Evolutionary conservation across 2,797 vertebrate genomes (phyloP).

Genomic region (Carcharodon carcharias): DNA sequence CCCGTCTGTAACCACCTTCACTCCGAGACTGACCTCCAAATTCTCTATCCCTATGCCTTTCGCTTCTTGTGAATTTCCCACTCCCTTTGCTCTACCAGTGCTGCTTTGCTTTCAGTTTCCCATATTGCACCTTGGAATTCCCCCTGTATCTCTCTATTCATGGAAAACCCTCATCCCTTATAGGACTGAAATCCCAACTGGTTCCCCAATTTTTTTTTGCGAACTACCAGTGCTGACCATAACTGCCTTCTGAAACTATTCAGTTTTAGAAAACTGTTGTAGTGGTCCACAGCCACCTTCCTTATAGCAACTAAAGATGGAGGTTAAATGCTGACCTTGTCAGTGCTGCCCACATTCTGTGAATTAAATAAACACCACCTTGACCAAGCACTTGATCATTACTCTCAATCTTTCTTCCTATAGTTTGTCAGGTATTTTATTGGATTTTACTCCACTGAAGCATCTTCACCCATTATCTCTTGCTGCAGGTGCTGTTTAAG

Average conservation of each 20-base stretch:
- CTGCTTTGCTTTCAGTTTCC: too few relatives aligned
- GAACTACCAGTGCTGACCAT: background rate
- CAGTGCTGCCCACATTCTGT: background rate
- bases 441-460: too few relatives aligned
- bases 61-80: too few relatives aligned
- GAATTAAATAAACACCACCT: background rate
- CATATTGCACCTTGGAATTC: background rate
- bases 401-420: background rate
- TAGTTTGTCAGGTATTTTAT: background rate
- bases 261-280: too few relatives aligned
- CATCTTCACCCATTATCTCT: background rate
- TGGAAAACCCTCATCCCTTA: background rate
- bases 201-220: background rate
- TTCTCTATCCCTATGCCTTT: too few relatives aligned
- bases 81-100: too few relatives aligned
- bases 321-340: background rate
- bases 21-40: too few relatives aligned
- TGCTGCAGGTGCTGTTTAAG: background rate
- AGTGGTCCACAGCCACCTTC: too few relatives aligned
- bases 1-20: too few relatives aligned
- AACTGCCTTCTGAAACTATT: background rate
- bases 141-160: background rate
- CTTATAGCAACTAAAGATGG: background rate
- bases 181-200: background rate
- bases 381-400: background rate